Evolutionary conservation across 2,113 vertebrate species (phyloP).

Genomic region (Pyrgilauda ruficollis): DNA sequence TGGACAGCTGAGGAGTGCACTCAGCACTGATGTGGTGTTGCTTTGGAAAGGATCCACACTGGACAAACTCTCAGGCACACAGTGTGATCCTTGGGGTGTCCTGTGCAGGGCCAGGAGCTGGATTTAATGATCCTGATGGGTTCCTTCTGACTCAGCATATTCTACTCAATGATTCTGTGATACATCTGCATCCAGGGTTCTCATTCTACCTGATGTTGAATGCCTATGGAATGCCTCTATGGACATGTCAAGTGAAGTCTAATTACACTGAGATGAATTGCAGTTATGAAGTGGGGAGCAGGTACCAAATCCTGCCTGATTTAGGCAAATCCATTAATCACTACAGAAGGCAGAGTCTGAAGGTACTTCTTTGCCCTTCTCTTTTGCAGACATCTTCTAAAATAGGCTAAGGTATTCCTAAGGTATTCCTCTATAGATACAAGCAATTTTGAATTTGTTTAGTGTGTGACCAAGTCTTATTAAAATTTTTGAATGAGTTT

Average conservation of each 20-base stretch:
- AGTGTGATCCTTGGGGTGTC: not conserved
- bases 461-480: not conserved
- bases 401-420: not conserved
- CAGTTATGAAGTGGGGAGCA: not conserved
- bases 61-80: not conserved
- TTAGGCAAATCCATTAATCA: not conserved
- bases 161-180: not conserved
- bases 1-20: accelerated
- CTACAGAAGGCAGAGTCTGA: not conserved
- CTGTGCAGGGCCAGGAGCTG: not conserved
- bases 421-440: not conserved
- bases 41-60: not conserved
- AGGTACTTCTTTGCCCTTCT: not conserved
- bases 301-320: not conserved
- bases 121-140: not conserved
- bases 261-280: not conserved
- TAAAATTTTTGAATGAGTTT: not conserved
- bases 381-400: not conserved
- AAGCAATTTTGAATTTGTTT: not conserved
- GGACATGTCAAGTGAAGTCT: not conserved
- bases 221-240: not conserved
- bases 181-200: not conserved
- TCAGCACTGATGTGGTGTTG: not conserved
- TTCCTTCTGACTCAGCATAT: not conserved
- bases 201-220: not conserved